Percentiles rank a stretch among this genome's conserved stretches.
These are phyloP conservation scores for Gallinago nigripennis DNA, from an alignment of 2,797 vertebrate genomes.

Conservation along the genomic window DNA sequence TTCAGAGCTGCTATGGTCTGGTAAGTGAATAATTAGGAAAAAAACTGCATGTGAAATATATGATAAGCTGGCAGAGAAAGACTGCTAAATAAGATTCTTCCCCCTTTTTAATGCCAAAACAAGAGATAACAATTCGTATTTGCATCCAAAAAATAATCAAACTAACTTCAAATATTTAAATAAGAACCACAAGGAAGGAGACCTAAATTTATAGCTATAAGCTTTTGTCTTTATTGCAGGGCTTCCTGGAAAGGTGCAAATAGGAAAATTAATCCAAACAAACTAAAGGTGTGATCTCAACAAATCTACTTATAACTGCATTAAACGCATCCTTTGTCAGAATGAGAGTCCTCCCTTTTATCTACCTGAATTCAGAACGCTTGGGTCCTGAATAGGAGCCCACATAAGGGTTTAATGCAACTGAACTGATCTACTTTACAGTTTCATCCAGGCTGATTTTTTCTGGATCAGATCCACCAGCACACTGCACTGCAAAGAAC, in stretches of 20 bases:
- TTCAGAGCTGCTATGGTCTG: conserved; percentile 15
- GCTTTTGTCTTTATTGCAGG: not conserved
- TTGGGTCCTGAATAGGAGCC: not conserved
- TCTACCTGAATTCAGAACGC: not conserved
- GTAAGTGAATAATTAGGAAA: conserved; percentile 27
- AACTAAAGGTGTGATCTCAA: not conserved
- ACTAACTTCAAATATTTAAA: conserved; percentile 17
- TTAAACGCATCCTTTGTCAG: not conserved
- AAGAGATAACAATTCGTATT: not conserved
- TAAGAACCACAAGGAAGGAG: not conserved
- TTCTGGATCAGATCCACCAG: not conserved
- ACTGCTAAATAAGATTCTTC: not conserved
- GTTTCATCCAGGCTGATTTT: not conserved
- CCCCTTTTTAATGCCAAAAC: not conserved
- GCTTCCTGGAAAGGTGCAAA: not conserved
- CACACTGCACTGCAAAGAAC: not conserved
- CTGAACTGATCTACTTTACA: not conserved
- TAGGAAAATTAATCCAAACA: not conserved
- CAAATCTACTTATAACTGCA: not conserved
- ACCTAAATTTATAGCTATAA: not conserved
- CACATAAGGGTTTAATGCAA: not conserved
- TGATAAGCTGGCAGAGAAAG: conserved; percentile 10
- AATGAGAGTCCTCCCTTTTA: not conserved
- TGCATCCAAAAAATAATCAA: not conserved
- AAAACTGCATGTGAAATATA: conserved; percentile 7